Evolutionary conservation across 2,797 vertebrate species (phyloP).

Genomic region (Acanthurus lineatus): DNA sequence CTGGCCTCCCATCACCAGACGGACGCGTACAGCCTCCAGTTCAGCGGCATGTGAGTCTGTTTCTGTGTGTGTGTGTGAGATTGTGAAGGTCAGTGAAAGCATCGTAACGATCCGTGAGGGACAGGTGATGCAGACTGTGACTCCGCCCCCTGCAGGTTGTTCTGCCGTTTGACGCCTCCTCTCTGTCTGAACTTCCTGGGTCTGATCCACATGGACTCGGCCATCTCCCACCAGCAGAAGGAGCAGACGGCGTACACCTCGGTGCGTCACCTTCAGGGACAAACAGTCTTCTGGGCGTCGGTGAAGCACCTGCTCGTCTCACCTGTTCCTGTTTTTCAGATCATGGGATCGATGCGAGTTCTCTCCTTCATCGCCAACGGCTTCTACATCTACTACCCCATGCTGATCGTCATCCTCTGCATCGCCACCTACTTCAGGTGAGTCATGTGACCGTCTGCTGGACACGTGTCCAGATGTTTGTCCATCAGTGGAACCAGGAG

Average conservation of each 20-base stretch:
- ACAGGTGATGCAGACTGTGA: too few relatives aligned
- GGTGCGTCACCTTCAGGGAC: conserved; percentile 67
- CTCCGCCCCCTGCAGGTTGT: conserved; percentile 87
- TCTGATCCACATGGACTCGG: conserved; percentile 97
- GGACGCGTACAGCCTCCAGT: conserved; percentile 97
- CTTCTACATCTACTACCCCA: conserved; percentile 99
- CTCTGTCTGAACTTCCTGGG: conserved; percentile 98
- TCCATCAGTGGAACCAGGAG: too few relatives aligned
- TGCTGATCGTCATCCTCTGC: conserved; percentile 96
- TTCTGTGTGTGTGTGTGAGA: too few relatives aligned
- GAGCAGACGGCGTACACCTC: conserved; percentile 96
- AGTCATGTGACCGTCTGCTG: conserved; percentile 30
- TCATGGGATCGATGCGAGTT: conserved; percentile 98
- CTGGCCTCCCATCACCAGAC: conserved; percentile 98
- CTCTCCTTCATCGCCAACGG: conserved; percentile 97
- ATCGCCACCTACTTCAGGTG: conserved; percentile 98
- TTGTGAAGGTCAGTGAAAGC: too few relatives aligned
- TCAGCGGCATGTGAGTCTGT: conserved; percentile 94
- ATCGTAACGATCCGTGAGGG: too few relatives aligned
- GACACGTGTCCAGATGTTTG: too few relatives aligned
- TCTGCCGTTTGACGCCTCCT: conserved; percentile 96
- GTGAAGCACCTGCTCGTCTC: not conserved
- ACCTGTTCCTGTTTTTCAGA: conserved; percentile 81
- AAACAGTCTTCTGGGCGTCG: too few relatives aligned
- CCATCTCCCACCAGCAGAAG: conserved; percentile 92